Conservation (phyloP, 2,888 invertebrate species). For the Diarsia rubi region DNA sequence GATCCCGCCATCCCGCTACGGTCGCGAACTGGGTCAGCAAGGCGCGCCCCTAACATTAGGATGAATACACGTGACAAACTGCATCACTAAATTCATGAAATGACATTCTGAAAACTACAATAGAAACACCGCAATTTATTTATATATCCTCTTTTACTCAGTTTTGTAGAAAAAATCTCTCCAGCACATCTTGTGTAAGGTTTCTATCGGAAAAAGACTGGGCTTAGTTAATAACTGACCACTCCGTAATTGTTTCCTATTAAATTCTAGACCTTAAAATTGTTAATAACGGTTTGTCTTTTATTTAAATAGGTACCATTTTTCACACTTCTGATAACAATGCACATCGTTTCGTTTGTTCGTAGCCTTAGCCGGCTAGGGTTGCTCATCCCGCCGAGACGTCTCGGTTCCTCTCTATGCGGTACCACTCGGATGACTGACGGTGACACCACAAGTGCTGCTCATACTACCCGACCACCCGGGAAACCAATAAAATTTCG, state of each 20-base stretch:
- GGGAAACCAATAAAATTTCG: slow-evolving; percentile 76
- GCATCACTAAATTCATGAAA: slow-evolving; percentile 48
- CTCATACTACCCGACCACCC: slow-evolving; percentile 64
- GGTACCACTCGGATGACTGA: slow-evolving; percentile 71
- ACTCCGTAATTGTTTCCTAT: neutral
- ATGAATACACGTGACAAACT: slow-evolving; percentile 76
- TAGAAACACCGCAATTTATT: slow-evolving; percentile 28
- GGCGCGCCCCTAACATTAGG: slow-evolving; percentile 79
- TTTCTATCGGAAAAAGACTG: too few relatives aligned
- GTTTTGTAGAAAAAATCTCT: neutral
- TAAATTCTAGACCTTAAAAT: too few relatives aligned
- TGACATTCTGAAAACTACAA: slow-evolving; percentile 41
- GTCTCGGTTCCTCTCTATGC: slow-evolving; percentile 47
- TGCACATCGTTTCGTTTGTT: slow-evolving; percentile 39
- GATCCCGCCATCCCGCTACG: slow-evolving; percentile 76
- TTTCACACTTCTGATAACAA: neutral
- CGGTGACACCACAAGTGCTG: slow-evolving; percentile 75
- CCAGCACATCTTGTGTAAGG: neutral
- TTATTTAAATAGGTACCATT: neutral
- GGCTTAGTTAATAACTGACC: neutral
- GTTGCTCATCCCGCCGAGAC: slow-evolving; percentile 46
- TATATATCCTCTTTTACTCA: slow-evolving; percentile 2
- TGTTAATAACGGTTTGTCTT: neutral
- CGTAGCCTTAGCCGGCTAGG: slow-evolving; percentile 43
- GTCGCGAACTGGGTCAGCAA: slow-evolving; percentile 84